Evolutionary conservation across 2,888 invertebrate species (phyloP), one percentile per base, ranked within the genome.

Genomic region (Drosophila peninsularis): DNA sequence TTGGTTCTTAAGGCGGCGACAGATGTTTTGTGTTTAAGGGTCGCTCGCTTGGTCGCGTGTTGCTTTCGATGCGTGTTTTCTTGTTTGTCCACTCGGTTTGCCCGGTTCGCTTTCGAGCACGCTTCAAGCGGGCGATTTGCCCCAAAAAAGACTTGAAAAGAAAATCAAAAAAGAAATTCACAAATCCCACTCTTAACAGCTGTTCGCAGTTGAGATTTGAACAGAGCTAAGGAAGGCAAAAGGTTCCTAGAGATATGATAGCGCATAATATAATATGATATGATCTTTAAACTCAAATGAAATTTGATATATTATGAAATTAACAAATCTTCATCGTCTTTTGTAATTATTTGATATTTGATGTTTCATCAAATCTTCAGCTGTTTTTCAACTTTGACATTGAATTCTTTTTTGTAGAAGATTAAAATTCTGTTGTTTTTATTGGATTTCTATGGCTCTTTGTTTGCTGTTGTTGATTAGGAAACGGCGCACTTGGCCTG

Each of bases 1-100:
- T 50, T 54, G 62, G 19, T 58, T 67, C 55, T 54, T 32, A n/a
- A 61, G 45, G 52, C 70, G 53, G 42, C 74, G 75, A 50, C 73
- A 74, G 76, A 71, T 80, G 78, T 75, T 75, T 65, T 65, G 67
- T 17, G n/a, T n/a, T 71, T 71, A 63, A 79, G 72, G 71, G 75
- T 63, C 56, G 63, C 44, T 52, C 34, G 53, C 17, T 9, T 44
- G 34, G 76, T 75, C 71, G 75, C 75, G 76, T 75, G 75, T 75
- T 71, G 75, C 1, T 52, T 63, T 75, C 63, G 71, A 66, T 75
- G 66, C 41, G 50, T 47, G 17, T 75, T 75, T 75, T 57, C 54
- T 54, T 62, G 42, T 60, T 73, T 66, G 62, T 54, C 62, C 64
- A 52, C 54, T 65, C 62, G 49, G 45, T 61, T 64, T 47, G 34